Evolutionary conservation across 1,140 invertebrate species (phyloP), one percentile per base, ranked within the genome.

Genomic region (Pseudomyrmex sp.): DNA sequence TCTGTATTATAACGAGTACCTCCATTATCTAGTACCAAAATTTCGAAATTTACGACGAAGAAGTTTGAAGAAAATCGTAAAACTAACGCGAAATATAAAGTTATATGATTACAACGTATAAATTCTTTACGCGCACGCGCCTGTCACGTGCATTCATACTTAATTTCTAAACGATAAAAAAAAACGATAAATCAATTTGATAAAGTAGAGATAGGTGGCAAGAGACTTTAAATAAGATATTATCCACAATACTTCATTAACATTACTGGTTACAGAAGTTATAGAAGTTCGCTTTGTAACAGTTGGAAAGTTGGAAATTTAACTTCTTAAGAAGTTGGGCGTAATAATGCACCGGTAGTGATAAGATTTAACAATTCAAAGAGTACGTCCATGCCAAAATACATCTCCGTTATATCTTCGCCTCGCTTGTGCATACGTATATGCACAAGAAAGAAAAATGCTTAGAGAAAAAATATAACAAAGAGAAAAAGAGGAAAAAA

Each of bases 271-370:
- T 12, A 52, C 50, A 35, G 18, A 20, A 69, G 12, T 79, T 79
- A 80, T 48, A 18, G 56, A 80, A 80, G 76, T 80, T 80, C 66
- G 52, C 66, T 72, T 80, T 80, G 66, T 70, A 72, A 80, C 46
- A 59, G 44, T 80, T 59, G 26, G 20, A 15, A 80, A 80, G 76
- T 80, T 59, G 56, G 44, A 35, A 80, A 80, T 80, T 80, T 59
- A 72, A 70, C 66, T 65, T 76, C 18, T 61, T 69, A 79, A 70
- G 52, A 56, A 56, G 75, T 56, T 52, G 63, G 15, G 48, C 50
- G 35, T 79, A 70, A 80, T 80, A 80, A 70, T 70, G 56, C 44
- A 20, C 20, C 44, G 9, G 15, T 80, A 70, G 52, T 48, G 63
- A 70, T 70, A 70, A 80, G 23, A 20, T 70, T 48, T 35, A 35